Base-by-base conservation (phyloP, 2,888 invertebrate species). In the Trimorus sp. region DNA sequence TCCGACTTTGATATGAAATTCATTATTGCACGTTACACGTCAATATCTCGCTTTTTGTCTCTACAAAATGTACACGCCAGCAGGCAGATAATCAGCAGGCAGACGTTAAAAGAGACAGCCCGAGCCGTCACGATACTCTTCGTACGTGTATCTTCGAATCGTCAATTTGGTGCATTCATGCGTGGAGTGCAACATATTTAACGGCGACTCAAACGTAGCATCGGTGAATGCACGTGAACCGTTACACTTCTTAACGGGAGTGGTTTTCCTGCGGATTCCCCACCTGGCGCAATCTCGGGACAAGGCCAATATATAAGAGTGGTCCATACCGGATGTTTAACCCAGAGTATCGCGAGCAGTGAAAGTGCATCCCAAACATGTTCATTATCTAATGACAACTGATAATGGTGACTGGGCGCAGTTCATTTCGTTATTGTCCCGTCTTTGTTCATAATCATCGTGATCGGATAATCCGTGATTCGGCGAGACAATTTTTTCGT, bases 261-360 rank as follows among this genome's bases (percentile, higher is more conserved):
- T 84, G 86, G 83, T 83, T 77, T 71, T 62, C 40, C 70, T 60
- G 66, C 65, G 65, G 62, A 37, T 70, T 78, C 82, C 82, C 82
- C 79, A 82, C 79, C 79, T 80, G 70, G 68, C 79, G 78, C 83
- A 74, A 75, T 76, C 80, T 83, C 76, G 83, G 78, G 70, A 83
- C 84, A 71, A 79, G 66, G 82, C 85, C 83, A 85, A 88, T 89
- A 87, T 89, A 90, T 89, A 90, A 89, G 87, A 88, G 82, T 87
- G 88, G 87, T 89, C 88, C 88, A 88, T 87, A 81, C 86, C 87
- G 87, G 89, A 89, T 88, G 86, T 87, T 88, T 87, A 89, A 89
- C 89, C 89, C 89, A 91, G 90, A 91, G 88, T 88, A 86, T 88
- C 80, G 84, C 83, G 77, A 83, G 83, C 87, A 90, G 91, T 90